A percentile compares a stretch with the other conserved stretches of the same genome.
Evolutionary conservation across 1,140 invertebrate genomes (phyloP).

Genomic region (Anastrepha obliqua): DNA sequence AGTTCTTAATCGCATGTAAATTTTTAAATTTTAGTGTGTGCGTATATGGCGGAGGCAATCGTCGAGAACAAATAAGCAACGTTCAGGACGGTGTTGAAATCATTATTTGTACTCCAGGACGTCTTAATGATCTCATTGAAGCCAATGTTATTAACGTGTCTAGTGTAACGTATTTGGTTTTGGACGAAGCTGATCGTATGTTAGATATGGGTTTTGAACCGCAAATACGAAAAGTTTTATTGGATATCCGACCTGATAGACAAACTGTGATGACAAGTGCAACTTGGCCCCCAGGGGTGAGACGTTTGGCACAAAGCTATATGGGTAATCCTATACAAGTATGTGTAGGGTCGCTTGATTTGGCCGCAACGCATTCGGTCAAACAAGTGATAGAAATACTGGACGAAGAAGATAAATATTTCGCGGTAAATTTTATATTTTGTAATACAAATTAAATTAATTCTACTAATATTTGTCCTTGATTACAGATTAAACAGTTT

Average conservation of each 20-base stretch:
- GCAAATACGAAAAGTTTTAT: slow-evolving; percentile 87
- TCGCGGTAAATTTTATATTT: slow-evolving; percentile 74
- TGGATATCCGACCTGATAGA: slow-evolving; percentile 86
- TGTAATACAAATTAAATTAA: slow-evolving; percentile 58
- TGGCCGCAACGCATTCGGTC: slow-evolving; percentile 89
- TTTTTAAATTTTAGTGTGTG: slow-evolving; percentile 79
- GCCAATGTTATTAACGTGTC: slow-evolving; percentile 81
- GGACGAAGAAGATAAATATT: slow-evolving; percentile 84
- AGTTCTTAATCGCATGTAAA: neutral
- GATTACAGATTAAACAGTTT: slow-evolving; percentile 76
- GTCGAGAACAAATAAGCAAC: slow-evolving; percentile 83
- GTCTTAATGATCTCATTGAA: slow-evolving; percentile 87
- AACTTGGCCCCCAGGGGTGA: slow-evolving; percentile 91
- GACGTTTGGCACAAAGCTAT: slow-evolving; percentile 87
- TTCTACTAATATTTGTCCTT: slow-evolving; percentile 61
- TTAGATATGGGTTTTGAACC: slow-evolving; percentile 90
- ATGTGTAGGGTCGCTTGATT: slow-evolving; percentile 90
- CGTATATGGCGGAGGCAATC: slow-evolving; percentile 89
- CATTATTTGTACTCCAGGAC: slow-evolving; percentile 92
- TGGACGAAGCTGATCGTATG: slow-evolving; percentile 94
- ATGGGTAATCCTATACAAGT: slow-evolving; percentile 93
- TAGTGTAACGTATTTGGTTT: slow-evolving; percentile 89
- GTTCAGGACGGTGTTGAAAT: slow-evolving; percentile 88
- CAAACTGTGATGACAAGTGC: slow-evolving; percentile 92
- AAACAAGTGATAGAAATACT: slow-evolving; percentile 85